phyloP scores from a whole-genome alignment of 2,888 invertebrate genomes.

The Noctua comes region DNA sequence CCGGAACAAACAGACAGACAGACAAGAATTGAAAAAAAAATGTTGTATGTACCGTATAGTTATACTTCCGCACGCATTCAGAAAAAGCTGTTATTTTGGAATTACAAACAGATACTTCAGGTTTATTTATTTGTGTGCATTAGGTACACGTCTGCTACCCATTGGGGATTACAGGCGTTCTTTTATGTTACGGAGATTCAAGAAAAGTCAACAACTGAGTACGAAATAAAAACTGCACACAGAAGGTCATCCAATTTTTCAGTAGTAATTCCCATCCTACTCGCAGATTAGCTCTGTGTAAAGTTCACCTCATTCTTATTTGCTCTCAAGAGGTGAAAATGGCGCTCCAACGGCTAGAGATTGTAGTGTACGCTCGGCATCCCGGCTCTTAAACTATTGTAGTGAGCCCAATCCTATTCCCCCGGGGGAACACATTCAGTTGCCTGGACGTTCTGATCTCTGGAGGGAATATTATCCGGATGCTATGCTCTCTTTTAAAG shows the following conservation, averaged over 20 bases:
- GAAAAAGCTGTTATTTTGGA: no score
- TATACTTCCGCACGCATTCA: no score
- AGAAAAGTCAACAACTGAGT: background rate
- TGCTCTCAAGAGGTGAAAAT: slow-evolving; percentile 40
- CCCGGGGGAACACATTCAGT: slow-evolving; percentile 39
- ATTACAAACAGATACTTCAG: no score
- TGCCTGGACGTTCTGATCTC: slow-evolving; percentile 28
- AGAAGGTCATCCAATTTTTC: slow-evolving; percentile 24
- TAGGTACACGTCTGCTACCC: background rate
- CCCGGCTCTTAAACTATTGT: slow-evolving; percentile 50
- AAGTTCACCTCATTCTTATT: slow-evolving; percentile 38
- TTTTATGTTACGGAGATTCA: background rate
- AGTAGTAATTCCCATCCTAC: slow-evolving; percentile 15
- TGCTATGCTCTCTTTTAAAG: slow-evolving; percentile 23
- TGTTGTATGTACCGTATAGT: no score
- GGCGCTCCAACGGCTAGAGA: slow-evolving; percentile 37
- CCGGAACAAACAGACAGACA: background rate
- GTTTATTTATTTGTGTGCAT: background rate
- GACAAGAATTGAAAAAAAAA: no score
- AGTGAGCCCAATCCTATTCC: slow-evolving; percentile 53
- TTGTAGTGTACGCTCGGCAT: slow-evolving; percentile 38
- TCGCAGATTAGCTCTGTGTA: slow-evolving; percentile 42
- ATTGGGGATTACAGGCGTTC: no score
- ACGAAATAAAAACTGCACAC: background rate
- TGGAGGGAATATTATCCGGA: slow-evolving; percentile 48